Conservation (phyloP, 2,797 vertebrate species). For the Loriculus beryllinus region DNA sequence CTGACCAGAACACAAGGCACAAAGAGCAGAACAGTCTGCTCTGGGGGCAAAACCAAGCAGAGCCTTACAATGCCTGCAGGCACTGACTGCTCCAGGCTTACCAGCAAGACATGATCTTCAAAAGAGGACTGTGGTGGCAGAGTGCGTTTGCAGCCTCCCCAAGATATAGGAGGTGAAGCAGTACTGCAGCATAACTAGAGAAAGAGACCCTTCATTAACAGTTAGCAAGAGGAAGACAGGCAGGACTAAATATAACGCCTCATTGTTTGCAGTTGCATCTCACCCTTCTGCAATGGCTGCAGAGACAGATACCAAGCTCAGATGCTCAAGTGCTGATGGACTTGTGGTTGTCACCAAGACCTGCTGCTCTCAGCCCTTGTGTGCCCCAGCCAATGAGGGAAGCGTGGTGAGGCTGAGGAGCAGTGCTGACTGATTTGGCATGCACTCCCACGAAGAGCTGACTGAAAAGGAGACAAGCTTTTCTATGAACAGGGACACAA, state of each 20-base stretch:
- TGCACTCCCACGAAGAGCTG: not conserved
- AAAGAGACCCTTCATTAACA: not conserved
- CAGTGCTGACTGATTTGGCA: not conserved
- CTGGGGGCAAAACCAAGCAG: not conserved
- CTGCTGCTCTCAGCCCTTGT: not conserved
- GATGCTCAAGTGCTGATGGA: not conserved
- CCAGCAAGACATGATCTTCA: not conserved
- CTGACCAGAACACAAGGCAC: not conserved
- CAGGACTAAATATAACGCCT: not conserved
- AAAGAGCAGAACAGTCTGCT: not conserved
- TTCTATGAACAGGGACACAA: not conserved
- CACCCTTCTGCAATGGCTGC: fast-evolving
- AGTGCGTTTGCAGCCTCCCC: not conserved
- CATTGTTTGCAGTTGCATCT: not conserved
- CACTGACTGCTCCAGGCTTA: not conserved
- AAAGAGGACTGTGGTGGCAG: not conserved
- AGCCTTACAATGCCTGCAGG: not conserved
- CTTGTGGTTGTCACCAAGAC: not conserved
- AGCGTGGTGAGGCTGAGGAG: not conserved
- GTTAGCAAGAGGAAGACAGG: not conserved
- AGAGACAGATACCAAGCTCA: not conserved
- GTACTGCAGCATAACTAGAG: not conserved
- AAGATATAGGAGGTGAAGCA: not conserved
- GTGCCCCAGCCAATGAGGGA: not conserved
- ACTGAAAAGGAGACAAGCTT: not conserved